These are phyloP conservation scores for Scylla paramamosain DNA, from an alignment of 1,140 invertebrate species.

Conservation along the genomic window DNA sequence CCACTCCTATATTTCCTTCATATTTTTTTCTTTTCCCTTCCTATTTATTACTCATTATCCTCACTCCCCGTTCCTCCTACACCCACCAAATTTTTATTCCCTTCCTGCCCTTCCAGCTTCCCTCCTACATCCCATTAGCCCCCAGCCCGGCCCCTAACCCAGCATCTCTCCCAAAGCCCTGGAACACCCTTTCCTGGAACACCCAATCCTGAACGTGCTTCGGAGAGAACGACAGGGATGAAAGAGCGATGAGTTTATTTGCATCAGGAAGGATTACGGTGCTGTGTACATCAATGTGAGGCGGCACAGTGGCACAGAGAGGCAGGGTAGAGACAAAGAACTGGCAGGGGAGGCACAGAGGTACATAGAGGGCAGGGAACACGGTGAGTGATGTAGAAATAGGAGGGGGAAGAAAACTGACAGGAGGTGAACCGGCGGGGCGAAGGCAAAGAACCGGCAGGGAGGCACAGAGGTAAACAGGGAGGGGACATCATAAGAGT, in stretches of 20 bases:
- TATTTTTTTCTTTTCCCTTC: not conserved
- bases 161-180: not conserved
- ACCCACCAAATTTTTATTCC: too few species aligned
- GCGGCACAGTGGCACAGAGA: not conserved
- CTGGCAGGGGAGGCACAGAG: not conserved
- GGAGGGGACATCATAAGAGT: too few species aligned
- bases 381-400: not conserved
- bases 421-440: too few species aligned
- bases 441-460: too few species aligned
- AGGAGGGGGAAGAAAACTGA: too few species aligned
- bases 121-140: too few species aligned
- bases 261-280: not conserved
- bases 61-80: too few species aligned
- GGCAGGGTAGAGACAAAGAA: not conserved
- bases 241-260: conserved; percentile 23
- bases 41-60: not conserved
- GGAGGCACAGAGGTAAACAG: too few species aligned
- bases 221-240: not conserved
- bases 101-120: too few species aligned
- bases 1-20: not conserved
- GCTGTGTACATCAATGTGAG: conserved; percentile 9
- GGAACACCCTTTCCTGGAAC: not conserved
- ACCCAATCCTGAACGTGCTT: conserved; percentile 10
- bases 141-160: not conserved
- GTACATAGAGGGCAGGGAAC: not conserved